Evolutionary conservation across 1,140 invertebrate species (phyloP), one percentile per base, ranked within the genome.

Genomic region (Drosophila erecta): DNA sequence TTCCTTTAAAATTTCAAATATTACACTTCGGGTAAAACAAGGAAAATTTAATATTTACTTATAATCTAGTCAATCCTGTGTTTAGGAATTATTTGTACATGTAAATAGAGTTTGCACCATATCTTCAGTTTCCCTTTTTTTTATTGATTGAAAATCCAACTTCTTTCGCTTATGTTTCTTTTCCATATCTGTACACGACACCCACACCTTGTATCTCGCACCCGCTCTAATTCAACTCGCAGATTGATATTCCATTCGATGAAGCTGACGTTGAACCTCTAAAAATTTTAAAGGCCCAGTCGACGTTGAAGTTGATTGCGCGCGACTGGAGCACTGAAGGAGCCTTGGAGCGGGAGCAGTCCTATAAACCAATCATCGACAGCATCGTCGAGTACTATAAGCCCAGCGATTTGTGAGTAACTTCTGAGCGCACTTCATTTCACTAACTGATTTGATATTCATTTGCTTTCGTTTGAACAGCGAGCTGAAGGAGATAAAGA

Each of bases 301-400:
- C 97, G 27, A 97, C 98, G 4, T 93, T 99, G 64, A 99, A 99
- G 92, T 98, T 99, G 91, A 95, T 99, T 89, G 97, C 98, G 5
- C 93, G 99, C 22, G 99, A 99, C 93, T 99, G 99, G 99, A 98
- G 97, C 83, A 91, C 93, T 0, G 95, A 96, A 59, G 98, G 98
- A 0, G 94, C 94, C 4, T 92, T 94, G 3, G 99, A 99, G 93
- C 93, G 99, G 46, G 93, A 95, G 27, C 95, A 96, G 20, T 99
- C 97, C 91, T 99, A 99, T 92, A 94, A 95, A 67, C 98, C 97
- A 4, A 98, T 99, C 41, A 94, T 99, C 15, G 94, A 97, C 53
- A 97, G 97, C 93, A 95, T 99, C 49, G 93, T 95, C 49, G 84
- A 93, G 41, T 93, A 95, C 62, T 99, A 96, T 92, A 96, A 97